Conservation (phyloP, 2,797 vertebrate species). For the Rhinichthys osculus region DNA sequence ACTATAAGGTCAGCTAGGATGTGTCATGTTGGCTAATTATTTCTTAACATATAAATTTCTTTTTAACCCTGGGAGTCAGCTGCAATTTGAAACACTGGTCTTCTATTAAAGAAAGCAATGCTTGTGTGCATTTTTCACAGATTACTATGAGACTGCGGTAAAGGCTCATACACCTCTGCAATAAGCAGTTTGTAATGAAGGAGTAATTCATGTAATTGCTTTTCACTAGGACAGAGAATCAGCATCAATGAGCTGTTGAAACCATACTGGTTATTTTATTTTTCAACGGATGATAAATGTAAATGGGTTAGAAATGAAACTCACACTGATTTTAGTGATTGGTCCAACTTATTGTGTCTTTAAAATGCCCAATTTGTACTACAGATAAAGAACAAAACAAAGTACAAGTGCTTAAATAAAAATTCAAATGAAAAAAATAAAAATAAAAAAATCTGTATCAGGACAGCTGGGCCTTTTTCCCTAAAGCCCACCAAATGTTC, state of each 20-base stretch:
- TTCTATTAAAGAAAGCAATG: conserved; percentile 42
- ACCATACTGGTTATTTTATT: conserved; percentile 28
- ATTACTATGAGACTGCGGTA: conserved; percentile 65
- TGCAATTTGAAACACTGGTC: conserved; percentile 41
- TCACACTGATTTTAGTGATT: conserved; percentile 11
- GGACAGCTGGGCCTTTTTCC: conserved; percentile 40
- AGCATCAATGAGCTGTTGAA: conserved; percentile 29
- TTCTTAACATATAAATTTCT: conserved; percentile 77
- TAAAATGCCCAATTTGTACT: neutral
- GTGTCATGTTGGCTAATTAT: conserved; percentile 79
- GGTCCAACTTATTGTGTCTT: conserved; percentile 12
- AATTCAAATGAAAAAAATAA: neutral
- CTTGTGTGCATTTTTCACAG: conserved; percentile 61
- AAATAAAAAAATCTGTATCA: conserved; percentile 11
- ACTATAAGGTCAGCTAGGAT: conserved; percentile 79
- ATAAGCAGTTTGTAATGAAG: conserved; percentile 49
- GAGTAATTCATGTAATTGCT: conserved; percentile 46
- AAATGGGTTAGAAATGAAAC: conserved; percentile 15
- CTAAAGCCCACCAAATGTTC: conserved; percentile 30
- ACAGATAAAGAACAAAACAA: neutral
- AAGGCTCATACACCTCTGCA: conserved; percentile 48
- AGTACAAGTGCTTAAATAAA: neutral
- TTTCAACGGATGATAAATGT: neutral
- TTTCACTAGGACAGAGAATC: conserved; percentile 11
- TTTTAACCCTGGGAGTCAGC: conserved; percentile 67